These are phyloP conservation scores for Molossus alvarezi DNA, from an alignment of 2,797 vertebrate genomes.

Conservation along the genomic window DNA sequence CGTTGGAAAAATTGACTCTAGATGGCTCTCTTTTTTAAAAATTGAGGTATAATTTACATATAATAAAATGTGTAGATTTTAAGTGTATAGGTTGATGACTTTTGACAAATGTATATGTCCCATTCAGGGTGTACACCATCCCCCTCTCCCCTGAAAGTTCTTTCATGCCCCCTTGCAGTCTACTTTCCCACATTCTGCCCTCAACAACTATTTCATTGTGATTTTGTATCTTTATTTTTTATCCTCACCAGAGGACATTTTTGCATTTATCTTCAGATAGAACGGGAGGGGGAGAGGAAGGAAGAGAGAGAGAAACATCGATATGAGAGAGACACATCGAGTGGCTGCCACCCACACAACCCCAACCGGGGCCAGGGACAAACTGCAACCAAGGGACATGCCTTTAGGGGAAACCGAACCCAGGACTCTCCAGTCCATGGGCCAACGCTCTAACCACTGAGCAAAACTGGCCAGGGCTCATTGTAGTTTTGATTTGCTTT, in stretches of 20 bases:
- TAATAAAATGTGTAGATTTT: constrained; percentile 53
- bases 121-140: constrained; percentile 17
- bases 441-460: too few species aligned
- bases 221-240: background rate
- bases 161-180: background rate
- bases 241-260: too few species aligned
- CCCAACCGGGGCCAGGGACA: too few species aligned
- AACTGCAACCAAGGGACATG: too few species aligned
- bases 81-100: background rate
- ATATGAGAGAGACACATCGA: too few species aligned
- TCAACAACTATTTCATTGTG: constrained; percentile 15
- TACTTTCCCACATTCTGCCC: background rate
- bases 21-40: background rate
- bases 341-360: too few species aligned
- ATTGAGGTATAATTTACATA: constrained; percentile 7
- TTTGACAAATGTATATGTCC: background rate
- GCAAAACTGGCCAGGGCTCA: background rate
- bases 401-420: too few species aligned
- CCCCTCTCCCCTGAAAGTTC: background rate
- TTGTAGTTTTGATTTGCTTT: constrained; percentile 58
- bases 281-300: too few species aligned
- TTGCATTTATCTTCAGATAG: too few species aligned
- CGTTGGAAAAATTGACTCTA: background rate
- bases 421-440: too few species aligned
- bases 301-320: too few species aligned